Conservation (phyloP, 2,797 vertebrate genomes). For the Hippoglossus hippoglossus region DNA sequence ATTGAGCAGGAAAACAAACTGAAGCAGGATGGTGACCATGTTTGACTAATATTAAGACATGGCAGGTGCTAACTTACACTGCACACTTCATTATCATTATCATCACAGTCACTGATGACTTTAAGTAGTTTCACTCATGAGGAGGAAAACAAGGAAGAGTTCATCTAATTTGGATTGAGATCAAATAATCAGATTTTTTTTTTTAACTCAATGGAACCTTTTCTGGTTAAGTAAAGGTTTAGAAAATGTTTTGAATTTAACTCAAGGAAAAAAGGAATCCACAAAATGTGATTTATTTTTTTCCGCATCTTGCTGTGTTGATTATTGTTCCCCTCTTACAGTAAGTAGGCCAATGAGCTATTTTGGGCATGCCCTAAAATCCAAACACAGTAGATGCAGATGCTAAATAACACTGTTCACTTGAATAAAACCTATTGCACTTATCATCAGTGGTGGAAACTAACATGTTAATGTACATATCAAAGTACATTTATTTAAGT, state of each 20-base stretch:
- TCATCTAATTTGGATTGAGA: neutral
- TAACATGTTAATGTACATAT: too few relatives aligned
- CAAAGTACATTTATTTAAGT: too few relatives aligned
- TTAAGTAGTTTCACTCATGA: neutral
- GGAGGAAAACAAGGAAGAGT: neutral
- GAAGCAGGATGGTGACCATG: neutral
- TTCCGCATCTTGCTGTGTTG: neutral
- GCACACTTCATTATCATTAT: neutral
- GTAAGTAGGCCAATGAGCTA: neutral
- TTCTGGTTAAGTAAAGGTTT: too few relatives aligned
- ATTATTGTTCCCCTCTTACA: neutral
- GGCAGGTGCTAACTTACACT: neutral
- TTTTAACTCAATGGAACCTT: too few relatives aligned
- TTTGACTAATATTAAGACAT: neutral
- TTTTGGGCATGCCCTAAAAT: neutral
- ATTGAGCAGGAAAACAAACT: neutral
- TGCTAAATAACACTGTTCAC: neutral
- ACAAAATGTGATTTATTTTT: neutral
- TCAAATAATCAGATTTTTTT: too few relatives aligned
- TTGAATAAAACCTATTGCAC: neutral
- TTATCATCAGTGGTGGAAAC: neutral
- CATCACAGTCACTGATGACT: neutral
- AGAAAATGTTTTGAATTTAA: too few relatives aligned
- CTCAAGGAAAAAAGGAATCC: neutral
- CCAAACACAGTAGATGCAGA: neutral